A percentile compares a stretch with the other conserved stretches of the same genome.
phyloP scores from a whole-genome alignment of 2,888 invertebrate genomes.

The Caenorhabditis uteleia region DNA sequence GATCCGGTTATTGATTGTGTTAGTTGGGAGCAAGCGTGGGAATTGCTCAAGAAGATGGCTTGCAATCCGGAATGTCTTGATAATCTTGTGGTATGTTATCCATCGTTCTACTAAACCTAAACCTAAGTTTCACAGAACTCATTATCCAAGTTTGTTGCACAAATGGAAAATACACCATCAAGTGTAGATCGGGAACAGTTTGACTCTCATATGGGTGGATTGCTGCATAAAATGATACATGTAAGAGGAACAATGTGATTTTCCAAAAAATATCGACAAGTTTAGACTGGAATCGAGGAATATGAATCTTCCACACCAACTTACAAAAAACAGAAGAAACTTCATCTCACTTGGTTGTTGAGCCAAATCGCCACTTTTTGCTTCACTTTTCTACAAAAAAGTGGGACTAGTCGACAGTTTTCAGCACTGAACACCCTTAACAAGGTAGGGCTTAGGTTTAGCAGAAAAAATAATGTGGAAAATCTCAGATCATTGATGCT shows the following conservation, averaged over 20 bases:
- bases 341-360: constrained; percentile 72
- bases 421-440: constrained; percentile 76
- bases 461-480: neutral
- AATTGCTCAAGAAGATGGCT: constrained; percentile 74
- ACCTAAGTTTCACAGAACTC: constrained; percentile 39
- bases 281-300: constrained; percentile 71
- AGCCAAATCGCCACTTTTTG: constrained; percentile 74
- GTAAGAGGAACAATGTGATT: constrained; percentile 56
- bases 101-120: neutral
- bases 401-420: constrained; percentile 76
- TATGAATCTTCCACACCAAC: constrained; percentile 65
- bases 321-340: constrained; percentile 56
- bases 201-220: constrained; percentile 72
- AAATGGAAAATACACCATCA: constrained; percentile 53
- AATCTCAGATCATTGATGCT: constrained; percentile 73
- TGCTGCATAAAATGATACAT: constrained; percentile 73
- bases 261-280: constrained; percentile 2
- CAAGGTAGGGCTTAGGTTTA: constrained; percentile 69
- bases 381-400: constrained; percentile 73
- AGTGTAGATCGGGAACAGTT: constrained; percentile 69
- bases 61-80: constrained; percentile 75
- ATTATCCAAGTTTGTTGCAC: constrained; percentile 55
- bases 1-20: constrained; percentile 57
- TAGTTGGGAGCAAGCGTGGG: constrained; percentile 73
- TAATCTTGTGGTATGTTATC: constrained; percentile 71